phyloP scores from a whole-genome alignment of 2,888 invertebrate genomes.

The Pseudanteris insignis region DNA sequence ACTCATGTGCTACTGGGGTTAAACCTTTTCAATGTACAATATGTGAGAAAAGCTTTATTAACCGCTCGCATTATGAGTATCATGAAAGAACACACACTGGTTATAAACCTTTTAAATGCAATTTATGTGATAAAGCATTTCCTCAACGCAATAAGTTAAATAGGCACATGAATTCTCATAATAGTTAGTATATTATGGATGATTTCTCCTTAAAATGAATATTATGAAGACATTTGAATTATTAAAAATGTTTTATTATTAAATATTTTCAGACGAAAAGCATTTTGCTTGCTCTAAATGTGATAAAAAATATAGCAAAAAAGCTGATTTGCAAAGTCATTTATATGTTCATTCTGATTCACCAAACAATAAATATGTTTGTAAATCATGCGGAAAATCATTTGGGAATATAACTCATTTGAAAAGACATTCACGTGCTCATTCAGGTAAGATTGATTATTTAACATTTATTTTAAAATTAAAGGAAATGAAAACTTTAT shows the following conservation, averaged over 20 bases:
- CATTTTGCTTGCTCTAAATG: slow-evolving; percentile 71
- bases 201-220: too few species aligned
- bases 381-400: slow-evolving; percentile 73
- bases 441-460: slow-evolving; percentile 71
- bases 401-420: slow-evolving; percentile 77
- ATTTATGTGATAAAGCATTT: slow-evolving; percentile 75
- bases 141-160: slow-evolving; percentile 76
- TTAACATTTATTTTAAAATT: too few species aligned
- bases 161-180: slow-evolving; percentile 70
- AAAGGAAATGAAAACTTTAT: too few species aligned
- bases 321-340: slow-evolving; percentile 71
- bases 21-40: slow-evolving; percentile 68
- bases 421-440: slow-evolving; percentile 75
- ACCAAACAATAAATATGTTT: slow-evolving; percentile 70
- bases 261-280: slow-evolving; percentile 67
- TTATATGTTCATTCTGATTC: slow-evolving; percentile 67
- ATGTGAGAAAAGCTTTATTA: slow-evolving; percentile 71
- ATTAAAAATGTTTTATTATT: slow-evolving; percentile 5
- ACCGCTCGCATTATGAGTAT: slow-evolving; percentile 77
- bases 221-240: too few species aligned
- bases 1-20: slow-evolving; percentile 60
- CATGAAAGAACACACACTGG: slow-evolving; percentile 76
- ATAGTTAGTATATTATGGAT: slow-evolving; percentile 55
- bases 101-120: slow-evolving; percentile 72
- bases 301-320: slow-evolving; percentile 71